These are phyloP conservation scores for Thalassophryne amazonica DNA, from an alignment of 2,797 vertebrate species.

Conservation along the genomic window DNA sequence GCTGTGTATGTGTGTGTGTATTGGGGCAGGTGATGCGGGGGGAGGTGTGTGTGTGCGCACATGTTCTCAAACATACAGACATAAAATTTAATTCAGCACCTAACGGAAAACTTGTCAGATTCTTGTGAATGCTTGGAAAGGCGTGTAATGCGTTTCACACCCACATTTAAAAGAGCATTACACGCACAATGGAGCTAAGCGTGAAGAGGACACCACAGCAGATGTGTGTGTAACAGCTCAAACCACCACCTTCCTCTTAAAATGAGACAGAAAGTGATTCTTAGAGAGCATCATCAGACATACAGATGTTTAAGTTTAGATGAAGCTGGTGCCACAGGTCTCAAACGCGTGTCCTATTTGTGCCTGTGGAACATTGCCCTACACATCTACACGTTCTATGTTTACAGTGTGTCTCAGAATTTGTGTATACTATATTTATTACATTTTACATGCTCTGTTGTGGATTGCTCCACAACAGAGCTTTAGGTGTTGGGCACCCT, in stretches of 20 bases:
- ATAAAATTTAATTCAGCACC: conserved; percentile 5
- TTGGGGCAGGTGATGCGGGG: background rate
- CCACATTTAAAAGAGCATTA: background rate
- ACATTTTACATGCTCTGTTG: too few relatives aligned
- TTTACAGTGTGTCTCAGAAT: too few relatives aligned
- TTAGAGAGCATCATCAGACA: conserved; percentile 5
- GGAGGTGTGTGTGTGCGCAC: background rate
- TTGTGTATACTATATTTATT: too few relatives aligned
- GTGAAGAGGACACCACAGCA: conserved; percentile 4
- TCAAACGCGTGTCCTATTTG: conserved; percentile 23
- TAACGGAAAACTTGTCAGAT: background rate
- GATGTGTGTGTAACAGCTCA: background rate
- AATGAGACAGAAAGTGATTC: conserved; percentile 15
- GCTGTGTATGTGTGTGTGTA: conserved; percentile 1
- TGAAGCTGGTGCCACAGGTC: too few relatives aligned
- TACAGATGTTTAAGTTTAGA: too few relatives aligned
- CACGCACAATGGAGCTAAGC: background rate
- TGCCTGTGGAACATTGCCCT: conserved; percentile 19
- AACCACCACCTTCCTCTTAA: conserved; percentile 31
- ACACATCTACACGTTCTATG: too few relatives aligned
- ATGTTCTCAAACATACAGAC: background rate
- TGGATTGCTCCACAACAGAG: too few relatives aligned
- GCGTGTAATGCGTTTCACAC: conserved; percentile 2
- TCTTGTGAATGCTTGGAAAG: conserved; percentile 13
- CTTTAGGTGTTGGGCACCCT: too few relatives aligned